Percentiles rank a stretch among this genome's conserved stretches.
These are phyloP conservation scores for Agrochola lychnidis DNA, from an alignment of 2,888 invertebrate species.

Conservation along the genomic window DNA sequence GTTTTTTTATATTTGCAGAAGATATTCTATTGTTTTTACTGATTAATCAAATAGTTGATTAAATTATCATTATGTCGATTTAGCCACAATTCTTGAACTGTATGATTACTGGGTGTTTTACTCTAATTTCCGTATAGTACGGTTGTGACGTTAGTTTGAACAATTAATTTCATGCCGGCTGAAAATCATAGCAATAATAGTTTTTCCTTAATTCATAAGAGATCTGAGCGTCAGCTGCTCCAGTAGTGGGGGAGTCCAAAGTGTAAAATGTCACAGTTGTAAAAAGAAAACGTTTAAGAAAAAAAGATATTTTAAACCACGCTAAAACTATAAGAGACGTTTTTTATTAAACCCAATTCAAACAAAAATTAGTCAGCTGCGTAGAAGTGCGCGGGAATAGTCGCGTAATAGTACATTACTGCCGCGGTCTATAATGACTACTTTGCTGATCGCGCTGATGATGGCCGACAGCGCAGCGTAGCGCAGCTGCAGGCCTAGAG, in stretches of 20 bases:
- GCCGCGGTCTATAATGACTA: no score
- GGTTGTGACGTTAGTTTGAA: neutral
- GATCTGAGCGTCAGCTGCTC: neutral
- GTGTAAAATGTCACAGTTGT: neutral
- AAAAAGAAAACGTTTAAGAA: no score
- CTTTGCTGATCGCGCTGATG: no score
- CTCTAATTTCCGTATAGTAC: neutral
- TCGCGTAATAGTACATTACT: no score
- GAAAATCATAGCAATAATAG: neutral
- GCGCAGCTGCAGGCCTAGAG: no score
- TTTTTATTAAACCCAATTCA: no score
- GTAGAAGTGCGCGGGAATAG: no score
- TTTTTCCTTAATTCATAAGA: neutral
- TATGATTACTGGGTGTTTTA: neutral
- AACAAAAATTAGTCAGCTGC: no score
- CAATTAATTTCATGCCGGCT: neutral
- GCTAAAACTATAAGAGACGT: no score
- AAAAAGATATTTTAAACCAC: no score
- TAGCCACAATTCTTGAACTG: neutral
- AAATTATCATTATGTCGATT: neutral
- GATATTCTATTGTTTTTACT: neutral
- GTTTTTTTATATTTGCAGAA: neutral
- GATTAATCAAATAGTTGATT: neutral
- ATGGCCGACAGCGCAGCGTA: no score
- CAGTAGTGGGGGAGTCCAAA: no score